phyloP scores from a whole-genome alignment of 2,797 vertebrate genomes.

The Pangasius djambal region DNA sequence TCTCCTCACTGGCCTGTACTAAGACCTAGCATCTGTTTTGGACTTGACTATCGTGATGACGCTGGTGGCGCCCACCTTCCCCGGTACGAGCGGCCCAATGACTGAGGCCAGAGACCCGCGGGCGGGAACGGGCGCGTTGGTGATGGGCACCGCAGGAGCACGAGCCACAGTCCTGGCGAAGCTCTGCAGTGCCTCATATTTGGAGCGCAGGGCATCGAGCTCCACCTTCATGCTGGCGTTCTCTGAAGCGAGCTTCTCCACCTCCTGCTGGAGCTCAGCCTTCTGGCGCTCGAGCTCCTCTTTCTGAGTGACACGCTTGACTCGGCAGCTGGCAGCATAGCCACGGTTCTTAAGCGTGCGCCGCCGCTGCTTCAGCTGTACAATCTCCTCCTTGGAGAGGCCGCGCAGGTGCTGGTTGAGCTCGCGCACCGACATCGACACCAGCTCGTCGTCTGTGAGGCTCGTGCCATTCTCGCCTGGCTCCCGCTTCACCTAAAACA shows the following conservation, averaged over 20 bases:
- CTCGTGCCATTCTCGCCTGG: constrained; percentile 98
- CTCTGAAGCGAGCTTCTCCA: constrained; percentile 96
- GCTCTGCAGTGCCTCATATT: constrained; percentile 97
- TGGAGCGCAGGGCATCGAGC: constrained; percentile 94
- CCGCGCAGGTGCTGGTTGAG: constrained; percentile 97
- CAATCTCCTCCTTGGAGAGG: constrained; percentile 94
- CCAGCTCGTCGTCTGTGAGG: constrained; percentile 96
- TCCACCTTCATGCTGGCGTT: constrained; percentile 95
- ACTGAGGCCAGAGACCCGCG: constrained; percentile 84
- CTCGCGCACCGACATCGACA: constrained; percentile 98
- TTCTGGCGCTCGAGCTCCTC: constrained; percentile 99
- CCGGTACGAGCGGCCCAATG: constrained; percentile 90
- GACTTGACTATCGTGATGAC: constrained; percentile 99
- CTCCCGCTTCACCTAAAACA: constrained; percentile 93
- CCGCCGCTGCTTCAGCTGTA: constrained; percentile 94
- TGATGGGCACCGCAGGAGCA: constrained; percentile 86
- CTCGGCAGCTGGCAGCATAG: constrained; percentile 95
- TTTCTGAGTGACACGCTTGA: constrained; percentile 97
- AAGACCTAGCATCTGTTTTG: constrained; percentile 94
- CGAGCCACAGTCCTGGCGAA: constrained; percentile 97
- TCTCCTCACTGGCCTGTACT: constrained; percentile 72
- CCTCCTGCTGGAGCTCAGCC: constrained; percentile 94
- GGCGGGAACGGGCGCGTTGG: constrained; percentile 80
- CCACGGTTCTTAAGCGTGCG: constrained; percentile 97
- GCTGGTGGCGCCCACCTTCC: constrained; percentile 94